Conservation (phyloP, 2,113 vertebrate species). For the Lethenteron reissneri region DNA sequence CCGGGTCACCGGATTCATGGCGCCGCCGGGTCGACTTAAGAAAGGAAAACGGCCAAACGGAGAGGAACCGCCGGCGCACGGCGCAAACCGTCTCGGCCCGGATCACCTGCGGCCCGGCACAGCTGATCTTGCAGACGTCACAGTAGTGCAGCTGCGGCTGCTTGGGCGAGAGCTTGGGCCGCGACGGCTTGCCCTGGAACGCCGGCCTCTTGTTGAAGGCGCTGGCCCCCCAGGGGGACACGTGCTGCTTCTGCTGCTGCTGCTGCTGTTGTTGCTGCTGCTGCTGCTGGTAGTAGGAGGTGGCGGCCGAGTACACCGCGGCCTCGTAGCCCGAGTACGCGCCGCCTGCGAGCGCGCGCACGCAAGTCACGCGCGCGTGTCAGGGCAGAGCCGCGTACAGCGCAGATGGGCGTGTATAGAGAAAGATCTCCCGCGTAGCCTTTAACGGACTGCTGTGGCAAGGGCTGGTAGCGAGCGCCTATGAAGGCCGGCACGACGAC, state of each 20-base stretch:
- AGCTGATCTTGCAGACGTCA: slow-evolving; percentile 98
- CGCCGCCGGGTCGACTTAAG: background rate
- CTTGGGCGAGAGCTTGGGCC: slow-evolving; percentile 85
- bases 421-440: too few relatives aligned
- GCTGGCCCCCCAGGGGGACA: slow-evolving; percentile 56
- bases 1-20: background rate
- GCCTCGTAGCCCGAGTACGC: slow-evolving; percentile 95
- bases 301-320: slow-evolving; percentile 89
- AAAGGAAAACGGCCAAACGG: background rate
- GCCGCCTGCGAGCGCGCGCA: slow-evolving; percentile 30
- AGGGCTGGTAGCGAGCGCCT: too few relatives aligned
- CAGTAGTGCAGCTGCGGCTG: slow-evolving; percentile 98
- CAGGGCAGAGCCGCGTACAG: too few relatives aligned
- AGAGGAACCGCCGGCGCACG: background rate
- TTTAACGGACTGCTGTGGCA: too few relatives aligned
- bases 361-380: too few relatives aligned
- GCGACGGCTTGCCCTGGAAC: slow-evolving; percentile 84
- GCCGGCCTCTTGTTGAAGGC: slow-evolving; percentile 82
- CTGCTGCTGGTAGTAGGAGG: slow-evolving; percentile 57
- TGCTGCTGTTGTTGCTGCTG: slow-evolving; percentile 51
- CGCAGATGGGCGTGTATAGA: too few relatives aligned
- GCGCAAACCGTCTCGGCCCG: background rate
- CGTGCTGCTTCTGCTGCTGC: slow-evolving; percentile 60
- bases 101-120: slow-evolving; percentile 87
- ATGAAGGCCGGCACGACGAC: too few relatives aligned